phyloP scores from a whole-genome alignment of 2,113 vertebrate genomes.

The Rhea americana region DNA sequence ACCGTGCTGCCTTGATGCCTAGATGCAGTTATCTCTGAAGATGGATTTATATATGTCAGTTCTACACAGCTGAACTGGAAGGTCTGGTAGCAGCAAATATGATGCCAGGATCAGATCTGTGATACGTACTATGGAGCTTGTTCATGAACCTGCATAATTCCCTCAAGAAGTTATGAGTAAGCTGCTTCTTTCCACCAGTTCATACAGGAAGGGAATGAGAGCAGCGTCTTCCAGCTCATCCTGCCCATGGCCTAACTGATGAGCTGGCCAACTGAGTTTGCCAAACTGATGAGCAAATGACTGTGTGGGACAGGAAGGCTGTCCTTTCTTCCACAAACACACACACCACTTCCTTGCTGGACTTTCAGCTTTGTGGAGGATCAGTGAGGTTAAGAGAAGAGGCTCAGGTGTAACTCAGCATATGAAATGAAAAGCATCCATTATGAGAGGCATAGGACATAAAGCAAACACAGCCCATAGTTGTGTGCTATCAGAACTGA shows the following conservation, averaged over 20 bases:
- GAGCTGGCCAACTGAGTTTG: no score
- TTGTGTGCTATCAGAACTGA: background rate
- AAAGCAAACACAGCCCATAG: background rate
- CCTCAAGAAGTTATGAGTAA: background rate
- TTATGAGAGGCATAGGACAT: background rate
- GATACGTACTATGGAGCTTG: background rate
- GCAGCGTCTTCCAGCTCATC: background rate
- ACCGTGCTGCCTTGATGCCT: background rate
- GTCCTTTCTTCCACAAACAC: background rate
- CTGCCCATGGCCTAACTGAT: background rate
- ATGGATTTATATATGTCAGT: background rate
- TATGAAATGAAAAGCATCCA: background rate
- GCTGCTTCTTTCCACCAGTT: background rate
- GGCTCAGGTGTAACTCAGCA: background rate
- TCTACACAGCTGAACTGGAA: background rate
- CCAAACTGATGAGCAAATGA: background rate
- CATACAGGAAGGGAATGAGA: background rate
- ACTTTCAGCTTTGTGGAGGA: background rate
- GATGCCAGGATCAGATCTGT: background rate
- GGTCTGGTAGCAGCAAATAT: background rate
- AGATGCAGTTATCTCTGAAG: background rate
- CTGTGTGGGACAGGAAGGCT: background rate
- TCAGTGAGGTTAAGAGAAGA: background rate
- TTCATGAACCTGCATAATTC: background rate
- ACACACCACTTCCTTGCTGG: background rate